A percentile compares a stretch with the other conserved stretches of the same genome.
Conservation (phyloP, 2,797 vertebrate genomes). For the Protosalanx chinensis region DNA sequence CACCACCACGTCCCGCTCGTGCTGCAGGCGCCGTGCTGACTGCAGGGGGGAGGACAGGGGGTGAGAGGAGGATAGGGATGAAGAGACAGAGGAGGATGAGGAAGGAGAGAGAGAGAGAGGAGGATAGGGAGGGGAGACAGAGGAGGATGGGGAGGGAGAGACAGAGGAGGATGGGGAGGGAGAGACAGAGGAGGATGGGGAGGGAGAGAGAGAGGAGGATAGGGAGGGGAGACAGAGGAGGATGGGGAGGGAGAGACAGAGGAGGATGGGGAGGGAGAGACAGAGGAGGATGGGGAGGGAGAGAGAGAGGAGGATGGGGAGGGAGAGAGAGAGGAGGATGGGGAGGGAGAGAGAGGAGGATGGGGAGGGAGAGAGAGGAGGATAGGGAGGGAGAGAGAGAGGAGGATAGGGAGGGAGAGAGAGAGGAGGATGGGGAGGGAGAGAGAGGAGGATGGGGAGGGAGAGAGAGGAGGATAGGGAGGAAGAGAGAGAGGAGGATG, state of each 20-base stretch:
- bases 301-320: too few relatives aligned
- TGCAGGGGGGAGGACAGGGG: conserved; percentile 34
- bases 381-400: not conserved
- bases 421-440: not conserved
- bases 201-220: too few relatives aligned
- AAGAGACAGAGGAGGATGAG: not conserved
- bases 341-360: not conserved
- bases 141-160: not conserved
- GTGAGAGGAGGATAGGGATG: conserved; percentile 1
- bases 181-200: too few relatives aligned
- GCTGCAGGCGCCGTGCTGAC: conserved; percentile 91
- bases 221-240: too few relatives aligned
- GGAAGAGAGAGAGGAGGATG: not conserved
- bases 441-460: not conserved
- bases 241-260: too few relatives aligned
- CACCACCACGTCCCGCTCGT: conserved; percentile 92
- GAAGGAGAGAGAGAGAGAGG: conserved; percentile 1
- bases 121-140: not conserved
- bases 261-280: too few relatives aligned
- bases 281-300: too few relatives aligned
- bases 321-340: too few relatives aligned
- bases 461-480: not conserved
- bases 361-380: not conserved
- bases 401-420: not conserved
- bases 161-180: not conserved